Conservation (phyloP, 2,888 invertebrate genomes). For the Lysandra bellargus region DNA sequence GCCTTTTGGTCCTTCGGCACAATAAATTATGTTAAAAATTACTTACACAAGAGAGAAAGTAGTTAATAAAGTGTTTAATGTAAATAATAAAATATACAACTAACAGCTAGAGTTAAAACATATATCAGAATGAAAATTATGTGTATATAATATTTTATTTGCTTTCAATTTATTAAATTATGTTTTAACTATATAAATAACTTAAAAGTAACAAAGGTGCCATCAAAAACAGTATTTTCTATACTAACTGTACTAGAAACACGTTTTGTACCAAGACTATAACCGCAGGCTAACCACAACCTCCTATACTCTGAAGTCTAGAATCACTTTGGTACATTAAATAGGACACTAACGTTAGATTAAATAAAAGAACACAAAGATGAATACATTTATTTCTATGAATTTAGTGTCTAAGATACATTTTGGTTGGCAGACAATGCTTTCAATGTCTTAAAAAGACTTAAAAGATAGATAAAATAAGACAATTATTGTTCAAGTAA, state of each 20-base stretch:
- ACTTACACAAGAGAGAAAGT: background rate
- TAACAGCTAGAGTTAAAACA: too few relatives aligned
- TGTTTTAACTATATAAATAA: too few relatives aligned
- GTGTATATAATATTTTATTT: too few relatives aligned
- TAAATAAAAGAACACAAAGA: background rate
- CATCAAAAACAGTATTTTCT: background rate
- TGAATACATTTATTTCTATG: background rate
- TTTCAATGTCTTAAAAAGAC: background rate
- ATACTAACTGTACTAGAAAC: background rate
- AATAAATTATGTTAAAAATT: background rate
- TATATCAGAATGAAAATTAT: too few relatives aligned
- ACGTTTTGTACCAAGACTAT: background rate
- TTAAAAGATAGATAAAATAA: background rate
- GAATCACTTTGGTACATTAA: background rate
- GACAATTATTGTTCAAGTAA: background rate
- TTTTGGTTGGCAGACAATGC: background rate
- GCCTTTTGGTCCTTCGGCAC: background rate
- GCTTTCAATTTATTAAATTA: too few relatives aligned
- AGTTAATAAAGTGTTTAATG: background rate
- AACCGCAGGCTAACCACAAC: constrained; percentile 15
- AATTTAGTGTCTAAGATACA: background rate
- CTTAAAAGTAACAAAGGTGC: too few relatives aligned
- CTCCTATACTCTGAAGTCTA: background rate
- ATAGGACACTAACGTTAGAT: background rate
- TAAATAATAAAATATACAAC: background rate